A percentile compares a stretch with the other conserved stretches of the same genome.
Evolutionary conservation across 2,797 vertebrate species (phyloP).

Genomic region (Aldrovandia affinis): DNA sequence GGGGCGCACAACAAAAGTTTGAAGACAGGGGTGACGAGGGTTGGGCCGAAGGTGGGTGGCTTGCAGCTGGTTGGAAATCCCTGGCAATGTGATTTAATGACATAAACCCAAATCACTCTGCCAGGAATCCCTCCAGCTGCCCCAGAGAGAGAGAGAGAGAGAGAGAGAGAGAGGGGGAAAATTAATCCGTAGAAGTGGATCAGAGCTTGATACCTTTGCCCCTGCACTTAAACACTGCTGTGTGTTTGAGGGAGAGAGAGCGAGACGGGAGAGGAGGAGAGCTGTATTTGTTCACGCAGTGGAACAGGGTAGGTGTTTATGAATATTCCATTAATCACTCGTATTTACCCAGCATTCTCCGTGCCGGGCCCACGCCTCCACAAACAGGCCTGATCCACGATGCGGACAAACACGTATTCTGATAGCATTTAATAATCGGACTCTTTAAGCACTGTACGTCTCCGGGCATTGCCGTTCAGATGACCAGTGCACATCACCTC

Average conservation of each 20-base stretch:
- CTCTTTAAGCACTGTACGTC: neutral
- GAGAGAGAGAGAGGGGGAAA: conserved; percentile 29
- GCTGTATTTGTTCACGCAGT: neutral
- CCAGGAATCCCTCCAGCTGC: conserved; percentile 85
- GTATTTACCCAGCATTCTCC: neutral
- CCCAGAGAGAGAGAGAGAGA: conserved; percentile 54
- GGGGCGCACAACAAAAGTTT: too few relatives aligned
- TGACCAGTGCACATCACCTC: neutral
- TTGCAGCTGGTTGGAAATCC: conserved; percentile 85
- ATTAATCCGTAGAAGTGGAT: neutral
- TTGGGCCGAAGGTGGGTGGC: conserved; percentile 36
- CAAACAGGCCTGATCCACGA: neutral
- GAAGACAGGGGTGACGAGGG: conserved; percentile 17
- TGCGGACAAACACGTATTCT: neutral
- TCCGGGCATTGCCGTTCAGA: neutral
- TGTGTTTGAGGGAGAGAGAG: conserved; percentile 35
- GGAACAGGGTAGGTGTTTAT: neutral
- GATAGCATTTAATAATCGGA: neutral
- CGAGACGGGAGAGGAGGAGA: conserved; percentile 30
- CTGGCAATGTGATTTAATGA: conserved; percentile 89
- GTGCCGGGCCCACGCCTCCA: neutral
- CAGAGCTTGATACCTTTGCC: too few relatives aligned
- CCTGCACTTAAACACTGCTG: conserved; percentile 40
- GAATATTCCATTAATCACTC: neutral
- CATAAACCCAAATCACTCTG: conserved; percentile 85